These are phyloP conservation scores for Lamellibrachia columna DNA, from an alignment of 2,888 invertebrate genomes.

Conservation along the genomic window DNA sequence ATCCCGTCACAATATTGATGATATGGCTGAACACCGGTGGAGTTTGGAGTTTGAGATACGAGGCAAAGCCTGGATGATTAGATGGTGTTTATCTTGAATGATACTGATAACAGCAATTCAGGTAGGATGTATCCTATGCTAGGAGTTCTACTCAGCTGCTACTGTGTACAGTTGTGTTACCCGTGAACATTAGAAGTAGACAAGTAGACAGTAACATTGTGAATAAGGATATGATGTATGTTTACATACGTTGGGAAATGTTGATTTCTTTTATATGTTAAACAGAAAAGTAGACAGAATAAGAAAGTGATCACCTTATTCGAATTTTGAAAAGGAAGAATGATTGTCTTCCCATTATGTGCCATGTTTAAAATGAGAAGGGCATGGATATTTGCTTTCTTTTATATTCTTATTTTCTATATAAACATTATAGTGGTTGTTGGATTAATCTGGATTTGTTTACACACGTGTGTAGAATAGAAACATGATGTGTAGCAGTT, in stretches of 20 bases:
- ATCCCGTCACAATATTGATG: background rate
- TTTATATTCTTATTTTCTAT: background rate
- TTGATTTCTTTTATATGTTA: background rate
- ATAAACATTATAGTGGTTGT: background rate
- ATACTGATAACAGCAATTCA: background rate
- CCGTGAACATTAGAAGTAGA: background rate
- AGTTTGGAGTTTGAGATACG: background rate
- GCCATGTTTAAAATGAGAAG: too few species aligned
- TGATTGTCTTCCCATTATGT: background rate
- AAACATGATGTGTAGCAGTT: background rate
- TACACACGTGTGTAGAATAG: background rate
- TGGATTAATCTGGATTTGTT: background rate
- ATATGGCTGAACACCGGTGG: background rate
- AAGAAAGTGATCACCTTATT: background rate
- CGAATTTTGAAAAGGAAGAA: background rate
- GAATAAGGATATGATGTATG: background rate
- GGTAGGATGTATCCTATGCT: background rate
- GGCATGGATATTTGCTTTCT: background rate
- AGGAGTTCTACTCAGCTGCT: background rate
- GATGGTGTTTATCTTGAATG: background rate
- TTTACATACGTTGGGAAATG: background rate
- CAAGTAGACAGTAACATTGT: background rate
- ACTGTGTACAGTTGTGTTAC: background rate
- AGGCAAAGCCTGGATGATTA: background rate
- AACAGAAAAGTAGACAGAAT: background rate